Base-by-base conservation (phyloP, 2,888 invertebrate genomes). In the Crepidodera aurea region DNA sequence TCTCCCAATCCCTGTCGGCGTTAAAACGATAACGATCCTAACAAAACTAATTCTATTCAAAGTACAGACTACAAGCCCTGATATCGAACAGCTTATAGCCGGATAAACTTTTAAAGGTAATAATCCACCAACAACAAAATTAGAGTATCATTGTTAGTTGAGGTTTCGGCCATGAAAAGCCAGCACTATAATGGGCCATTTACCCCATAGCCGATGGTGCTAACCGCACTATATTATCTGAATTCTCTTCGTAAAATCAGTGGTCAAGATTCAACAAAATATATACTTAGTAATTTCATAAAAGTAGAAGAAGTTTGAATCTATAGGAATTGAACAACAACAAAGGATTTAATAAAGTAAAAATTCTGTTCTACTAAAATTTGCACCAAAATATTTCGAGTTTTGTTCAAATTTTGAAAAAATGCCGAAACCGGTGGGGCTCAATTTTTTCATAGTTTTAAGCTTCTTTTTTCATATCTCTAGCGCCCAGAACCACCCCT, bases 111-210 rank as follows among this genome's bases (percentile, higher is more conserved):
- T 53, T 60, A 44, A 53, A 60, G 42, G 60, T 25, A 44, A 29
- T 60, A 60, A 44, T 37, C 53, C 53, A 42, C 34, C 25, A 19
- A 60, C 48, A 53, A 57, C 57, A 27, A 51, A 60, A 60, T 60
- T 60, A 53, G 53, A 37, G 60, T 46, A 46, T 53, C 59, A 59
- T 51, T 53, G 44, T 53, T 46, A 60, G 51, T 46, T 60, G 46
- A 53, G 46, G 53, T 60, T 46, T 15, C 37, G 5, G n/a, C 27
- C 48, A 48, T 27, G 48, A 27, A 48, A 48, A 22, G 13, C 13
- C 13, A 13, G 7, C 25, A 13, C 13, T 13, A 25, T 48, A 27
- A 48, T 25, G 27, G 27, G 15, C 48, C 0, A 48, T 48, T 48
- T 27, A 27, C 48, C n/a, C 27, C 12, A 13, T 13, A 27, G 27